A percentile compares a stretch with the other conserved stretches of the same genome.
phyloP scores from a whole-genome alignment of 2,113 vertebrate species.

The Tetraodon nigroviridis region DNA sequence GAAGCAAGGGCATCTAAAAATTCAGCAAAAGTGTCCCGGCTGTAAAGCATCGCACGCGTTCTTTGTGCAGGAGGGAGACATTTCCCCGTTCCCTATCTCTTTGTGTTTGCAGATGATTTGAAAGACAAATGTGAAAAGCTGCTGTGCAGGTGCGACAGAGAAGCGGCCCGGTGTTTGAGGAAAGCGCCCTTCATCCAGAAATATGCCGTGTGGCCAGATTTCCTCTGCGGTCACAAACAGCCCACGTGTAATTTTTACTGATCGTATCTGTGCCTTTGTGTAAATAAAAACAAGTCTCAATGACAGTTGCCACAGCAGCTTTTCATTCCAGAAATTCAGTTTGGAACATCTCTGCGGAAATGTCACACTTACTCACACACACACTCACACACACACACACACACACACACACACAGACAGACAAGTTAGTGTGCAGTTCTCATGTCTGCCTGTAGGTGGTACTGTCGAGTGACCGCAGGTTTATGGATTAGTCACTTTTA shows the following conservation, averaged over 20 bases:
- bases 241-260: constrained; percentile 78
- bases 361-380: too few species aligned
- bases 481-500: background rate
- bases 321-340: background rate
- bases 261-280: constrained; percentile 27
- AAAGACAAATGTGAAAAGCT: constrained; percentile 81
- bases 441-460: constrained; percentile 47
- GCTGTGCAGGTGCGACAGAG: constrained; percentile 84
- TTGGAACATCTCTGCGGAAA: background rate
- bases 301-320: background rate
- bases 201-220: constrained; percentile 78
- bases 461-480: constrained; percentile 2
- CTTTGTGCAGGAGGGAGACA: constrained; percentile 1
- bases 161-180: constrained; percentile 79
- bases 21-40: too few species aligned
- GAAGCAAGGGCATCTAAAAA: too few species aligned
- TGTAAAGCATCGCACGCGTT: too few species aligned
- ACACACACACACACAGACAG: too few species aligned
- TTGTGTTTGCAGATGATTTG: constrained; percentile 76
- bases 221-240: constrained; percentile 75
- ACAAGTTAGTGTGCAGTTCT: background rate
- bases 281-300: constrained; percentile 2
- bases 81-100: background rate
- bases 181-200: constrained; percentile 72
- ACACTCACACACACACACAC: too few species aligned